phyloP scores from a whole-genome alignment of 2,888 invertebrate species.

The Agapostemon virescens region DNA sequence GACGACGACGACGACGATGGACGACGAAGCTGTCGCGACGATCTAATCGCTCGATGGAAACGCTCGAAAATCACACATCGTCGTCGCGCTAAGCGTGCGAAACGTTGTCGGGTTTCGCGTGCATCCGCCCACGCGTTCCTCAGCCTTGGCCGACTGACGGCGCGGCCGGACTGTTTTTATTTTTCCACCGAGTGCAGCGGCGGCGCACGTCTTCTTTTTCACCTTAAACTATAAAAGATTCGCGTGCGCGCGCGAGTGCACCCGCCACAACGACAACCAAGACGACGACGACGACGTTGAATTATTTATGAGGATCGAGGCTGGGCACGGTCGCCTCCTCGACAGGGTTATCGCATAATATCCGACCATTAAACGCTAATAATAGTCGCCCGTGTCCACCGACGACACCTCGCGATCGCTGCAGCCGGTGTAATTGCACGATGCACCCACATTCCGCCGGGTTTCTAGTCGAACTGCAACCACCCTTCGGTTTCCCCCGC shows the following conservation, averaged over 20 bases:
- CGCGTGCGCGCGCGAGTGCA: no score
- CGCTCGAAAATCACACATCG: conserved; percentile 22
- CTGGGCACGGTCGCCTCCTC: conserved; percentile 33
- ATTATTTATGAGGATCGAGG: conserved; percentile 60
- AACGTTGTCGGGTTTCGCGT: background rate
- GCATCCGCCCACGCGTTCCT: conserved; percentile 54
- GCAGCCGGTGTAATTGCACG: conserved; percentile 25
- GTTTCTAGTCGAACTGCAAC: conserved; percentile 16
- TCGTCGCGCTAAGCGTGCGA: background rate
- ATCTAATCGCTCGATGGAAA: background rate
- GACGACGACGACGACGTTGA: conserved; percentile 54
- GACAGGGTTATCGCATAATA: conserved; percentile 49
- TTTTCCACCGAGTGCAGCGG: conserved; percentile 10
- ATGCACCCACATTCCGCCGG: conserved; percentile 41
- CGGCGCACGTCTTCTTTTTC: conserved; percentile 44
- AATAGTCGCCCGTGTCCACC: conserved; percentile 43
- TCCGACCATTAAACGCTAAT: conserved; percentile 49
- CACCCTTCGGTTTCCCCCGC: conserved; percentile 24
- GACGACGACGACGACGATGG: no score
- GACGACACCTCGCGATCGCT: conserved; percentile 12
- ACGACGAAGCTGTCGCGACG: background rate
- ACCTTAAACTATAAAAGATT: conserved; percentile 55
- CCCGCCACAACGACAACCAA: no score
- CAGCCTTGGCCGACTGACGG: conserved; percentile 66
- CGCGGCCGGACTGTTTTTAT: conserved; percentile 44